Base-by-base conservation (phyloP, 1,140 invertebrate genomes). In the Caenorhabditis latens region DNA sequence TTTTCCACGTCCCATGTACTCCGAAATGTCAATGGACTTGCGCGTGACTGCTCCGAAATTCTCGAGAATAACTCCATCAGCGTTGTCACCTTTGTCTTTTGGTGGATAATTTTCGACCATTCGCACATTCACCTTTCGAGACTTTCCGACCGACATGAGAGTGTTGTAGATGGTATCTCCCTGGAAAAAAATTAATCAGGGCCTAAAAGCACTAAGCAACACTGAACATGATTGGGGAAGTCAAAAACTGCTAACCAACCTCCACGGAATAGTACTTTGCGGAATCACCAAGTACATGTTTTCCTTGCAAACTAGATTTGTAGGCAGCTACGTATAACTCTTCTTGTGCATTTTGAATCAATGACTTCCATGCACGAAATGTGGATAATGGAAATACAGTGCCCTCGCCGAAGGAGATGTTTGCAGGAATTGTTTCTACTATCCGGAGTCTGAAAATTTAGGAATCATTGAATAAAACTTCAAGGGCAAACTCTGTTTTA, bases 1-100 rank as follows among this genome's bases (percentile, higher is more conserved):
- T 19, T 98, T 95, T 24, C 98, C 98, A 65, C 93, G 94, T 2
- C 96, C 96, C 24, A 98, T 90, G 43, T 98, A 93, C 90, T 95
- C 95, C 4, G 95, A 94, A 92, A 99, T 96, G 93, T 98, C 95
- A 13, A 99, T 92, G 91, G 94, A 96, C 83, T 96, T 94, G 0
- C 98, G 96, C 94, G 96, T 90, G 9, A 94, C 93, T 83, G 91
- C 92, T 86, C 93, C 93, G 93, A 85, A 85, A 42, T 89, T 85
- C 24, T 90, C 55, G 2, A 92, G 82, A 83, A 83, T 88, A n/a
- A 65, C 61, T 0, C 88, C 91, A 71, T 92, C 91, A 43, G 91
- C 91, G 79, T 92, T 92, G 83, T 92, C 91, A 14, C 91, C 91
- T 50, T 90, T 90, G 86, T 92, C 91, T 67, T 93, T 92, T 19